A percentile compares a stretch with the other conserved stretches of the same genome.
These are phyloP conservation scores for Sminthurides bifidus DNA, from an alignment of 1,140 invertebrate species.

Conservation along the genomic window DNA sequence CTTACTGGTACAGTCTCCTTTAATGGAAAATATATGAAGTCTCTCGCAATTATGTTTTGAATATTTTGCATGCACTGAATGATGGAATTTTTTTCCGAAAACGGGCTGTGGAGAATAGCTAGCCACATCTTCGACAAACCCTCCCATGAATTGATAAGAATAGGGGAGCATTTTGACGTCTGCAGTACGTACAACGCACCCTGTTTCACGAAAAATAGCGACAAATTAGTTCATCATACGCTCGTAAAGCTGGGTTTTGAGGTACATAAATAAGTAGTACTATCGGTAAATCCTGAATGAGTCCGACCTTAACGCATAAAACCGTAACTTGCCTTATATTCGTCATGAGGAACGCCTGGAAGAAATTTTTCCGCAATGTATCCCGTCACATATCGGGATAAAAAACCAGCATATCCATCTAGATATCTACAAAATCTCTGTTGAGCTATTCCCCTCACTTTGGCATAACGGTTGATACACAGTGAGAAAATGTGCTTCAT, in stretches of 20 bases:
- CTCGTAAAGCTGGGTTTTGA: no score
- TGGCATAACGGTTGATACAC: slow-evolving; percentile 28
- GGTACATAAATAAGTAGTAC: no score
- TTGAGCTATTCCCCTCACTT: slow-evolving; percentile 24
- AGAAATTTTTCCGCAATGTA: slow-evolving; percentile 23
- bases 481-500: slow-evolving; percentile 23
- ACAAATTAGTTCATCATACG: no score
- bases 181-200: slow-evolving; percentile 65
- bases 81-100: slow-evolving; percentile 69
- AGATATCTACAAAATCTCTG: slow-evolving; percentile 25
- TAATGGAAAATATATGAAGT: slow-evolving; percentile 27
- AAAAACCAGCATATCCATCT: slow-evolving; percentile 19
- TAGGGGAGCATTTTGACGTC: slow-evolving; percentile 42
- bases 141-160: slow-evolving; percentile 56
- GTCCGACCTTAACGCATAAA: no score
- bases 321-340: slow-evolving; percentile 24
- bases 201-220: slow-evolving; percentile 34
- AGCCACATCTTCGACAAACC: slow-evolving; percentile 60
- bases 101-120: slow-evolving; percentile 53
- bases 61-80: slow-evolving; percentile 56
- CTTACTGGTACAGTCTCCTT: slow-evolving; percentile 15
- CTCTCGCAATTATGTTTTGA: slow-evolving; percentile 36
- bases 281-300: no score
- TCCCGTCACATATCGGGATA: slow-evolving; percentile 8
- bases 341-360: slow-evolving; percentile 24